Conservation (phyloP, 2,888 invertebrate species). For the Cremastinae sp. region DNA sequence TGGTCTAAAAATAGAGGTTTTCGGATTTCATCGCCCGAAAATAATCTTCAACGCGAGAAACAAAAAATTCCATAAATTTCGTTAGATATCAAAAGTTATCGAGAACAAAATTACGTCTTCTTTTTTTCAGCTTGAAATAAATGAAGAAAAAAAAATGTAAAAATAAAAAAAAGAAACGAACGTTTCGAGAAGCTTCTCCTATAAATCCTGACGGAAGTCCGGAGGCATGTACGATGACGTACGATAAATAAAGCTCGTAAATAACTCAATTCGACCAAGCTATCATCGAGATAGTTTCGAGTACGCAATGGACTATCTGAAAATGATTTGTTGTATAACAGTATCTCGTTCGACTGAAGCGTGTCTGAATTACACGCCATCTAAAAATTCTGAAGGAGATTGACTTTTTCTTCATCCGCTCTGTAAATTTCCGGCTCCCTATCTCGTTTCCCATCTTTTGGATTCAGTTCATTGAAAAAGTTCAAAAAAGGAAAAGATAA, state of each 20-base stretch:
- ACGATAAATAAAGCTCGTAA: constrained; percentile 47
- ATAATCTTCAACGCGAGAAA: background rate
- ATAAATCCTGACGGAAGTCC: constrained; percentile 35
- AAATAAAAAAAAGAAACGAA: constrained; percentile 3
- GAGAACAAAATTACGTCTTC: constrained; percentile 12
- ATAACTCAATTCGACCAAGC: constrained; percentile 32
- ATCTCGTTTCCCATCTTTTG: background rate
- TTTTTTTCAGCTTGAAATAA: background rate
- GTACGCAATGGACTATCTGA: constrained; percentile 29
- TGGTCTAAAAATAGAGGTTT: constrained; percentile 1
- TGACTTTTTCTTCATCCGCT: constrained; percentile 14
- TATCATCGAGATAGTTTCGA: constrained; percentile 42
- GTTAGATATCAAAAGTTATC: constrained; percentile 27
- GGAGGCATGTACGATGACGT: constrained; percentile 25
- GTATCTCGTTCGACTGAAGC: constrained; percentile 12
- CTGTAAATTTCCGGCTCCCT: constrained; percentile 18
- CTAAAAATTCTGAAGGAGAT: constrained; percentile 26
- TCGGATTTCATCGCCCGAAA: constrained; percentile 20
- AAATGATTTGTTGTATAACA: constrained; percentile 46
- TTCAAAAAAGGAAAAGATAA: constrained; percentile 45
- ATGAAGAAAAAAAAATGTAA: background rate
- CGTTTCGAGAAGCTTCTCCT: constrained; percentile 15
- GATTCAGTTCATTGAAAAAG: constrained; percentile 23
- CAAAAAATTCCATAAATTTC: constrained; percentile 46
- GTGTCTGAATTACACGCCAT: constrained; percentile 32